phyloP scores from a whole-genome alignment of 2,113 vertebrate species.

The Psittacula cyanocephala region DNA sequence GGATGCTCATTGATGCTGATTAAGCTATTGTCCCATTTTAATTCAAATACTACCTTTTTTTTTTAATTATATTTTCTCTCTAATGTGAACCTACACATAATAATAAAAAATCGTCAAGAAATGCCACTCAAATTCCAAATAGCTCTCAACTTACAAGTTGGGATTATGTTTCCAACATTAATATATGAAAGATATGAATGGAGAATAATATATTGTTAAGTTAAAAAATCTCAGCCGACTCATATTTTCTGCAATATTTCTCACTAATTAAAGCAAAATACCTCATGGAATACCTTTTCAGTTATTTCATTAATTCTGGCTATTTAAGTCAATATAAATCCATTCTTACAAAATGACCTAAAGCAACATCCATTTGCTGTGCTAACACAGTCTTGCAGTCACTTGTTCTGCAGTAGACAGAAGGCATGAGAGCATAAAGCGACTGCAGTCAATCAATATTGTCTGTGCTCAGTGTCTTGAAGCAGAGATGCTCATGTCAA shows the following conservation, averaged over 20 bases:
- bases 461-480: conserved; percentile 10
- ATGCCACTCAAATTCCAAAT: neutral
- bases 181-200: neutral
- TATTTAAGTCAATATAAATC: conserved; percentile 65
- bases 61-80: neutral
- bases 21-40: neutral
- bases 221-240: conserved; percentile 43
- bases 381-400: conserved; percentile 6
- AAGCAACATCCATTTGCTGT: conserved; percentile 15
- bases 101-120: neutral
- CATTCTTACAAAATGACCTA: conserved; percentile 25
- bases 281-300: conserved; percentile 44
- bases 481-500: conserved; percentile 26
- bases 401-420: neutral
- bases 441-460: conserved; percentile 23
- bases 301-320: conserved; percentile 69
- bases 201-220: conserved; percentile 6
- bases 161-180: neutral
- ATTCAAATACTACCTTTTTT: neutral
- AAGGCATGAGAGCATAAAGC: neutral
- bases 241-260: conserved; percentile 51
- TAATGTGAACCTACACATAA: neutral
- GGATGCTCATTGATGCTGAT: neutral
- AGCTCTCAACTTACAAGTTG: neutral
- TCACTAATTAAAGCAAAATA: conserved; percentile 70